phyloP scores from a whole-genome alignment of 2,113 vertebrate species.

The Actinemys pallida region DNA sequence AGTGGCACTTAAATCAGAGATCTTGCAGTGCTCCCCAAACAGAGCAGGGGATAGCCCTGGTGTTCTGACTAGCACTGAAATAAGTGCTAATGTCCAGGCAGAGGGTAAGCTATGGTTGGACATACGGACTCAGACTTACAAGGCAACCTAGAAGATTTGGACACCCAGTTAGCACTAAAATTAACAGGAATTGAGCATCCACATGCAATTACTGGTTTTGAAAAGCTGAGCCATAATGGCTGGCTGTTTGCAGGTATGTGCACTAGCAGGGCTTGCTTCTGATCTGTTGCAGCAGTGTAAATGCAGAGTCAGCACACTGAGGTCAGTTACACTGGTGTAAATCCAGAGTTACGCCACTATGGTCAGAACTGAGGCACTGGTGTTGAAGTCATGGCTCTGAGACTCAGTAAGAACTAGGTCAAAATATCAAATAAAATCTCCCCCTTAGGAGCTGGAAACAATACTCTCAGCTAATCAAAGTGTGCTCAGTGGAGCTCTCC shows the following conservation, averaged over 20 bases:
- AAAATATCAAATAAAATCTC: no score
- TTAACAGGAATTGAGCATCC: background rate
- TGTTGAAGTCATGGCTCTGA: background rate
- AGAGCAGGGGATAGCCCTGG: background rate
- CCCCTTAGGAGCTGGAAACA: background rate
- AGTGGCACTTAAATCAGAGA: constrained; percentile 23
- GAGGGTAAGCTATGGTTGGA: background rate
- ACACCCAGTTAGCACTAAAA: background rate
- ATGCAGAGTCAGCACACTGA: background rate
- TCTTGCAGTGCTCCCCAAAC: background rate
- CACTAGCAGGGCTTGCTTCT: background rate
- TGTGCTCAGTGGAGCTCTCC: background rate
- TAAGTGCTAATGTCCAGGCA: background rate
- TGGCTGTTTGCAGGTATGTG: background rate
- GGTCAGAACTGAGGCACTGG: background rate
- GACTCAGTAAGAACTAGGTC: background rate
- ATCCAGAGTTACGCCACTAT: background rate
- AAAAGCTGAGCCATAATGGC: background rate
- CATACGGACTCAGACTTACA: background rate
- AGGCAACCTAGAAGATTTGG: background rate
- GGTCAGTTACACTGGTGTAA: background rate
- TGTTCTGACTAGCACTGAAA: background rate
- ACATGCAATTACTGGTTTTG: background rate
- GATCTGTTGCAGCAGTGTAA: background rate
- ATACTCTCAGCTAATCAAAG: background rate